Percentiles rank a stretch among this genome's conserved stretches.
Conservation (phyloP, 2,797 vertebrate genomes). For the Tadarida brasiliensis region DNA sequence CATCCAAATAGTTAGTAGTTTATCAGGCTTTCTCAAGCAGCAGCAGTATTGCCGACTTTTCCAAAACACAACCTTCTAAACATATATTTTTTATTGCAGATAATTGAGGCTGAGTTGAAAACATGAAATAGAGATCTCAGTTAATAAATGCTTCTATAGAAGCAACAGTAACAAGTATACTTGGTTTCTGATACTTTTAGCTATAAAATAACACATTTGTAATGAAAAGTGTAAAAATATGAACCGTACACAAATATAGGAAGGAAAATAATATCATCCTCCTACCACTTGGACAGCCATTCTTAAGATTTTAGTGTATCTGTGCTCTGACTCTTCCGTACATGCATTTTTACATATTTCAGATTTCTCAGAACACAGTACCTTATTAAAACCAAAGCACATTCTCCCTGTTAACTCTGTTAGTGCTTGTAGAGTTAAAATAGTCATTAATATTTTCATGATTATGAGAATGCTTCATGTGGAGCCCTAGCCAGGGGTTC, state of each 20-base stretch:
- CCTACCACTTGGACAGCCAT: background rate
- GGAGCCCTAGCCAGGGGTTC: no score
- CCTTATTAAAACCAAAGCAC: conserved; percentile 30
- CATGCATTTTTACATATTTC: conserved; percentile 42
- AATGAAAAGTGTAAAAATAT: background rate
- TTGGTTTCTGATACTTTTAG: background rate
- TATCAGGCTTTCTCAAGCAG: background rate
- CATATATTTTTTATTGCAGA: background rate
- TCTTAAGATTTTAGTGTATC: conserved; percentile 16
- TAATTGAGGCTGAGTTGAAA: conserved; percentile 1
- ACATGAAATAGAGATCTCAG: background rate
- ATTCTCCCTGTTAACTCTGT: background rate
- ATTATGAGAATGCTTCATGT: background rate
- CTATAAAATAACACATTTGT: conserved; percentile 8
- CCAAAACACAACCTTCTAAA: background rate
- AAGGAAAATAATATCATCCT: background rate
- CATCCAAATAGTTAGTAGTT: background rate
- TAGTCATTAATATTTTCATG: background rate
- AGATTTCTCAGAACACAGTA: background rate
- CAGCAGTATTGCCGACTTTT: background rate
- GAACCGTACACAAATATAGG: background rate
- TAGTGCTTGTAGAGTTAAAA: background rate
- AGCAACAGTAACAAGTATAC: background rate
- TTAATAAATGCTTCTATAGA: background rate
- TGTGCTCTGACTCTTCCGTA: background rate